Percentiles rank a stretch among this genome's conserved stretches.
These are phyloP conservation scores for Pyrocephalus nanus DNA, from an alignment of 2,797 vertebrate genomes.

Conservation along the genomic window DNA sequence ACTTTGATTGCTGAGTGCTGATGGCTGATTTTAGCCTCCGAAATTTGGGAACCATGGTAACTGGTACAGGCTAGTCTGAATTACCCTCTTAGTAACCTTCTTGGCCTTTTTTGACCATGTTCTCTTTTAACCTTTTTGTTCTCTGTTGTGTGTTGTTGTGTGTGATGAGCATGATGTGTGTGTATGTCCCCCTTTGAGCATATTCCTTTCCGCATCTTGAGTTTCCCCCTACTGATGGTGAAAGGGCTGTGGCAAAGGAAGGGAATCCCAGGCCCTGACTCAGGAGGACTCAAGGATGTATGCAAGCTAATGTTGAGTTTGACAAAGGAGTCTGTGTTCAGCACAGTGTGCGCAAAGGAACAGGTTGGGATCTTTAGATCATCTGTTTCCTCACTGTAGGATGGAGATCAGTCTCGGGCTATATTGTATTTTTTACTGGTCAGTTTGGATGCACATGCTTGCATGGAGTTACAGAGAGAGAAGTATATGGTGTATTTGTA, in stretches of 20 bases:
- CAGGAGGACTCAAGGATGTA: rapidly evolving
- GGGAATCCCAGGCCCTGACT: neutral
- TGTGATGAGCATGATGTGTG: too few relatives aligned
- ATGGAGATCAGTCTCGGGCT: neutral
- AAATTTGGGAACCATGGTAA: neutral
- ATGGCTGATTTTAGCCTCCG: neutral
- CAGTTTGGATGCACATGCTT: rapidly evolving
- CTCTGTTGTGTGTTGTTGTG: neutral
- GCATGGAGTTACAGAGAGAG: neutral
- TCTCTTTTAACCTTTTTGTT: neutral
- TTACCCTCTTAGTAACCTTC: neutral
- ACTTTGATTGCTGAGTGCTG: neutral
- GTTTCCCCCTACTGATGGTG: neutral
- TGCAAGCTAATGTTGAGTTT: neutral
- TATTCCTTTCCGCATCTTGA: neutral
- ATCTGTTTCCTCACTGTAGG: neutral
- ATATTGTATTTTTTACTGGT: neutral
- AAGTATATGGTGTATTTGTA: neutral
- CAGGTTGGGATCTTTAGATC: neutral
- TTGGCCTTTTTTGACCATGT: neutral
- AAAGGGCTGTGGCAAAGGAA: neutral
- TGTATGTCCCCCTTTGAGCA: neutral
- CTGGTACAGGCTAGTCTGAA: neutral
- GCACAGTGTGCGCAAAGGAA: neutral
- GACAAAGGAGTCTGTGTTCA: neutral